Conservation (phyloP, 2,113 vertebrate species). For the Lasiurus borealis region DNA sequence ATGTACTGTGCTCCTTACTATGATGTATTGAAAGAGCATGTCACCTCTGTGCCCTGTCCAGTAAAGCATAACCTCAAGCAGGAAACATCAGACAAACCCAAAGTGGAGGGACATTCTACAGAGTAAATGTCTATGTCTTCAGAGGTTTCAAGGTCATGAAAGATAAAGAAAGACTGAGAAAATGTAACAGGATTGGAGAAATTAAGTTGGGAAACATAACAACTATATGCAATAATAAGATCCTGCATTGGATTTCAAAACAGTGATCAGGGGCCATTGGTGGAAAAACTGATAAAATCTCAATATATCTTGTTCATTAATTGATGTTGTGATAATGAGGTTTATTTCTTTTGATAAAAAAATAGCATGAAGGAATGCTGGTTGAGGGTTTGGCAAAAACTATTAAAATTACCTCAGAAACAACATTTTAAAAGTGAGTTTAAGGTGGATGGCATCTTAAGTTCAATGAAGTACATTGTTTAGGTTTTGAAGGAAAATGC, state of each 20-base stretch:
- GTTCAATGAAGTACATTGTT: neutral
- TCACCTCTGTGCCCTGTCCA: neutral
- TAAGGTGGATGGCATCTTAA: slow-evolving; percentile 1
- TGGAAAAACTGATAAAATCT: slow-evolving; percentile 17
- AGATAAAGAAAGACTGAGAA: neutral
- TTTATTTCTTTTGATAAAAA: slow-evolving; percentile 47
- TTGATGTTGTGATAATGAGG: neutral
- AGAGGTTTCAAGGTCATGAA: neutral
- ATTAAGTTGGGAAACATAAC: neutral
- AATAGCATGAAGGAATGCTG: neutral
- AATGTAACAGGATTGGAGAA: neutral
- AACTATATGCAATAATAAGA: neutral
- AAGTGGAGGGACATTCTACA: neutral
- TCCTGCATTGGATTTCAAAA: neutral
- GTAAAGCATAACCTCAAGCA: neutral
- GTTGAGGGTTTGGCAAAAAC: neutral
- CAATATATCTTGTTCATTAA: neutral
- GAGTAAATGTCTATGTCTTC: neutral
- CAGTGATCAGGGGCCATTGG: neutral
- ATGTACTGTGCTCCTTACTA: neutral
- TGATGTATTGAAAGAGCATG: neutral
- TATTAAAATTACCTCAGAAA: neutral
- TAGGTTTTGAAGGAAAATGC: neutral
- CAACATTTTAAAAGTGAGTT: neutral
- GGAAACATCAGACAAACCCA: neutral